Evolutionary conservation across 2,888 invertebrate species (phyloP).

Genomic region (Lydus trimaculatus): DNA sequence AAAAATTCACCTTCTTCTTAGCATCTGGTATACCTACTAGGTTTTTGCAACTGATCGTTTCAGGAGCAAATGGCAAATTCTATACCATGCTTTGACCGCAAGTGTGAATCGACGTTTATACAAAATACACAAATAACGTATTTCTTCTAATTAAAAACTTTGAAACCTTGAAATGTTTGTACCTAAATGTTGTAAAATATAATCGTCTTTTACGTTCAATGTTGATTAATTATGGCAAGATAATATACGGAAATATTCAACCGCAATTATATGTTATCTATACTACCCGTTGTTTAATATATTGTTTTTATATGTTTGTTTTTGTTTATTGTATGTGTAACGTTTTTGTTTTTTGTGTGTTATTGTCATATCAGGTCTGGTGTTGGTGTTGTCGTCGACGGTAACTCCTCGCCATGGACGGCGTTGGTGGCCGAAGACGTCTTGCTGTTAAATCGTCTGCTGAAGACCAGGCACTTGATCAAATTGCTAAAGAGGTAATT

Average conservation of each 20-base stretch:
- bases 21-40: no score
- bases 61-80: no score
- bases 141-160: no score
- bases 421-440: conserved; percentile 73
- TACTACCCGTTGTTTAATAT: no score
- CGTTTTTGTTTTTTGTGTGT: conserved; percentile 27
- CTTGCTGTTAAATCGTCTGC: conserved; percentile 87
- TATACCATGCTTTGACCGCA: no score
- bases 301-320: not conserved
- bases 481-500: conserved; percentile 95
- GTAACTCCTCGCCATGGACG: conserved; percentile 54
- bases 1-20: no score
- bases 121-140: no score
- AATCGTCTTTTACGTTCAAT: not conserved
- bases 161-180: no score
- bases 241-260: conserved; percentile 2
- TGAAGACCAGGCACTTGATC: conserved; percentile 97
- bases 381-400: conserved; percentile 37
- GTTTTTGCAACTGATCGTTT: no score
- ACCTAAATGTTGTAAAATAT: no score
- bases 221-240: not conserved
- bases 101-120: no score
- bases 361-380: conserved; percentile 32
- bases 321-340: conserved; percentile 10
- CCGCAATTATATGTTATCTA: not conserved